These are phyloP conservation scores for Chironomus tentans DNA, from an alignment of 2,888 invertebrate genomes.

Conservation along the genomic window DNA sequence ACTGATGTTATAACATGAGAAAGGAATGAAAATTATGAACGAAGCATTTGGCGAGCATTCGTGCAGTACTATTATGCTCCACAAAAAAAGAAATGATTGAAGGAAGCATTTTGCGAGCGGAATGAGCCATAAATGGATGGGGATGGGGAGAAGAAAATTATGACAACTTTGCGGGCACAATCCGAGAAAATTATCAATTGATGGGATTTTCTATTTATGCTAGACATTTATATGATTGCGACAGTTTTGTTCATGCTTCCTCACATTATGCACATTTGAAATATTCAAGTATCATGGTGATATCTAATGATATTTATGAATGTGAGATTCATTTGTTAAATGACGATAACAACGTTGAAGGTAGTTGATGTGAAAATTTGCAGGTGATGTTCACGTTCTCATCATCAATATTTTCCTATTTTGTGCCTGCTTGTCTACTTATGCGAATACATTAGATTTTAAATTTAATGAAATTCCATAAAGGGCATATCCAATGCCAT, in stretches of 20 bases:
- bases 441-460: neutral
- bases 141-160: too few relatives aligned
- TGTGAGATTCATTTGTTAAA: neutral
- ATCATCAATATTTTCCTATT: slow-evolving; percentile 11
- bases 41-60: neutral
- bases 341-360: neutral
- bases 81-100: neutral
- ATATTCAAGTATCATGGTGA: too few relatives aligned
- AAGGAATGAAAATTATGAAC: neutral
- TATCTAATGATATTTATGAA: too few relatives aligned
- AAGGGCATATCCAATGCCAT: neutral
- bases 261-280: neutral
- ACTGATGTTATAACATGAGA: neutral
- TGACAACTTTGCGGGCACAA: too few relatives aligned
- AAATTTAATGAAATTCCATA: neutral
- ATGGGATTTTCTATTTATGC: neutral
- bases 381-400: neutral
- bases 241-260: neutral
- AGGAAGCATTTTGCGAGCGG: too few relatives aligned
- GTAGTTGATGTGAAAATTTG: neutral
- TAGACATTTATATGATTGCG: neutral
- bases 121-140: too few relatives aligned
- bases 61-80: neutral
- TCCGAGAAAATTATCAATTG: neutral
- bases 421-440: neutral